Conservation (phyloP, 2,888 invertebrate species). For the Clostera curtula region DNA sequence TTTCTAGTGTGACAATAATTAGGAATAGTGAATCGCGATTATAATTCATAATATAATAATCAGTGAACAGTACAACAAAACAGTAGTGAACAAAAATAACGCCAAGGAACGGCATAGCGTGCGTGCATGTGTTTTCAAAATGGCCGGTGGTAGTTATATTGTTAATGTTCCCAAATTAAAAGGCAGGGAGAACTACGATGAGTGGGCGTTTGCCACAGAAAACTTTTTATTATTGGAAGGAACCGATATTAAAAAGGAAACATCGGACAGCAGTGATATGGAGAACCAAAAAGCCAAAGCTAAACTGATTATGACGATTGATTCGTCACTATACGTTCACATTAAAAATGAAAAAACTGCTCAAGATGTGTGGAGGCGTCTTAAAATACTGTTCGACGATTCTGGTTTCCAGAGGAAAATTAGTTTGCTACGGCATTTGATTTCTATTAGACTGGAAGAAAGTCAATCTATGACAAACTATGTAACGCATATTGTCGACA, state of each 20-base stretch:
- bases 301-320: constrained; percentile 10
- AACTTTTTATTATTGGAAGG: constrained; percentile 7
- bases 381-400: constrained; percentile 8
- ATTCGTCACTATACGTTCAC: constrained; percentile 8
- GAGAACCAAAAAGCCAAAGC: background rate
- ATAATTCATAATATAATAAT: too few species aligned
- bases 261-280: background rate
- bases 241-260: background rate
- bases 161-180: constrained; percentile 14
- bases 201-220: constrained; percentile 11
- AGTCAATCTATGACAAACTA: constrained; percentile 11
- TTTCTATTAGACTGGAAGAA: constrained; percentile 10
- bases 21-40: too few species aligned
- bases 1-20: too few species aligned
- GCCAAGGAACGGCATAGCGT: too few species aligned
- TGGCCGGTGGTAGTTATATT: constrained; percentile 4
- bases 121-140: too few species aligned
- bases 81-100: too few species aligned
- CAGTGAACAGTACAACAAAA: too few species aligned
- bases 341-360: constrained; percentile 9
- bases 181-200: constrained; percentile 13
- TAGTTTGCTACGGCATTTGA: constrained; percentile 6
- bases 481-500: constrained; percentile 10
- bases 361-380: constrained; percentile 4
- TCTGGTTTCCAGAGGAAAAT: constrained; percentile 8